Base-by-base conservation (phyloP, 2,888 invertebrate species). In the Polymixis flavicincta region DNA sequence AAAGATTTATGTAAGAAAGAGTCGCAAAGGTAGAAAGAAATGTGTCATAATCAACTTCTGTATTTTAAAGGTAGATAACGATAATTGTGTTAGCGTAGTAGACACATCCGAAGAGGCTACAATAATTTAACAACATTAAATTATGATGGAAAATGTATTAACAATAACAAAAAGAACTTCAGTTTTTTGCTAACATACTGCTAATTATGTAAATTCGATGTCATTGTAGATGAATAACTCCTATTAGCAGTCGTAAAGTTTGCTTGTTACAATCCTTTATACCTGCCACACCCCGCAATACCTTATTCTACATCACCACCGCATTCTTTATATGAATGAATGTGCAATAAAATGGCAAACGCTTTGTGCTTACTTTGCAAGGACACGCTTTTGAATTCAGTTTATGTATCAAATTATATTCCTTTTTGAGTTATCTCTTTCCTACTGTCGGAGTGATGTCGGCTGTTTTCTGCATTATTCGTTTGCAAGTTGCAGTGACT, bases 291-390 rank as follows among this genome's bases (percentile, higher is more conserved):
- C 82, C 82, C 77, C 61, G n/a, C 67, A 64, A 76, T 76, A 71
- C 82, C 85, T 72, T 80, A 80, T 67, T 75, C 52, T 72, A 81
- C 82, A 63, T 65, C 73, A 71, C 67, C 71, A 74, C 25, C 28
- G 63, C 66, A 71, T 61, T 69, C 80, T 83, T 72, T 76, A 87
- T 74, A 86, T 66, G 87, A 78, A 71, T 72, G 80, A 83, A 80
- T 87, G 85, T 80, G 76, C 71, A 79, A 87, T 87, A 85, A 87
- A 85, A 80, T 86, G 67, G 60, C 69, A 65, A 78, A 80, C 57
- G 55, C 76, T 74, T 80, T 64, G 76, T 76, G 76, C 48, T 68
- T 64, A 72, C 59, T 65, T 64, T 57, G 68, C 79, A 69, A 78
- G 74, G 73, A 68, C 77, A 79, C n/a, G 75, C 54, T 83, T 84